Evolutionary conservation across 2,888 invertebrate species (phyloP).

Genomic region (Flexamia atlantica): DNA sequence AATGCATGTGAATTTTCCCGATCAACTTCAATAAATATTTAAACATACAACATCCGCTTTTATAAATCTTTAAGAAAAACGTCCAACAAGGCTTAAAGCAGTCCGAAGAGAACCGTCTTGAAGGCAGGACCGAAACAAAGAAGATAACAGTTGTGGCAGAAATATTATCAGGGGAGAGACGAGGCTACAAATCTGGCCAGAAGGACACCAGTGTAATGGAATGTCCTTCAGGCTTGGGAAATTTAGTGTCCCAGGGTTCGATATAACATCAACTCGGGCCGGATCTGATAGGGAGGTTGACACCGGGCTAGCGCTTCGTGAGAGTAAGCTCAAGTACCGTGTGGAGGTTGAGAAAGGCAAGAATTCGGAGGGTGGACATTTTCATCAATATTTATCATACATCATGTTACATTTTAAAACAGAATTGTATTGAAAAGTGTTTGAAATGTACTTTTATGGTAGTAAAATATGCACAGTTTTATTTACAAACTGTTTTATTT

Average conservation of each 20-base stretch:
- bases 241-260: constrained; percentile 18
- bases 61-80: neutral
- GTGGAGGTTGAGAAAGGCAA: no score
- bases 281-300: constrained; percentile 32
- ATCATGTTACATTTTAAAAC: no score
- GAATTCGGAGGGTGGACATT: no score
- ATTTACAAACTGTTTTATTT: no score
- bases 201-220: constrained; percentile 51
- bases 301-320: neutral
- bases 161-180: constrained; percentile 50
- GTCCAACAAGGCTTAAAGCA: neutral
- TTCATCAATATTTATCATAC: no score
- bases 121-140: neutral
- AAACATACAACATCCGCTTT: no score
- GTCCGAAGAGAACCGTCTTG: neutral
- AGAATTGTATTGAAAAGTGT: no score
- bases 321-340: neutral
- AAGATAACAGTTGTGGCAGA: constrained; percentile 40
- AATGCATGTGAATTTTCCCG: no score
- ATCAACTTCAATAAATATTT: no score
- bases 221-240: constrained; percentile 46
- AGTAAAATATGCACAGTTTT: no score
- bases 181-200: constrained; percentile 31
- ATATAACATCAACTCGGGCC: constrained; percentile 35
- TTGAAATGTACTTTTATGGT: no score